phyloP scores from a whole-genome alignment of 2,113 vertebrate species.

The Hemicordylus capensis region DNA sequence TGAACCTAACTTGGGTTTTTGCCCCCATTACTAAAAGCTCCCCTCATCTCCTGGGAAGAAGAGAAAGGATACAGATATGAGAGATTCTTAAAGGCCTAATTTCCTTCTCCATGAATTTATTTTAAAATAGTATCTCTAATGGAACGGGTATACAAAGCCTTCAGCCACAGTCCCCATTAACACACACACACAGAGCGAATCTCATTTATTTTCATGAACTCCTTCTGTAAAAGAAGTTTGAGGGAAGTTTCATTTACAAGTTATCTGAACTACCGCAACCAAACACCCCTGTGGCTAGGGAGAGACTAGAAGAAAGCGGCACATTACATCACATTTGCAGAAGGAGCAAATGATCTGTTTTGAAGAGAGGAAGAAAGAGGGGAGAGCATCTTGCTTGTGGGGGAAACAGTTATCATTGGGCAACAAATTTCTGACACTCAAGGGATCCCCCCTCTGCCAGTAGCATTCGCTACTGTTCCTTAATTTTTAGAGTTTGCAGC shows the following conservation, averaged over 20 bases:
- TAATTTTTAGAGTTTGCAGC: no score
- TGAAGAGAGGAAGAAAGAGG: not conserved
- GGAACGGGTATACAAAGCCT: not conserved
- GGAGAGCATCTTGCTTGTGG: not conserved
- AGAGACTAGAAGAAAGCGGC: not conserved
- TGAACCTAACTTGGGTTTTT: no score
- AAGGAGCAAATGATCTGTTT: not conserved
- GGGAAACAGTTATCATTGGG: not conserved
- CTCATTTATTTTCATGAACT: not conserved
- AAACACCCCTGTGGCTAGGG: not conserved
- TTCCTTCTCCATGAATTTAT: not conserved
- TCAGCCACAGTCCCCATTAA: not conserved
- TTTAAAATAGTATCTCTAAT: not conserved
- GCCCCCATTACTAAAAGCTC: no score
- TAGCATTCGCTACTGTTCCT: no score
- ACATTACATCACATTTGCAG: not conserved
- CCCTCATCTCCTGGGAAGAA: not conserved
- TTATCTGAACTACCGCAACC: constrained; percentile 40
- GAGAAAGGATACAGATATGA: no score
- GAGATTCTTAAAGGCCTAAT: not conserved
- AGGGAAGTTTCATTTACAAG: constrained; percentile 20
- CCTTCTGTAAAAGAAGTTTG: not conserved
- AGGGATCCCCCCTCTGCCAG: not conserved
- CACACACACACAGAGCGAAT: not conserved
- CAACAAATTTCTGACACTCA: not conserved